Evolutionary conservation across 2,113 vertebrate genomes (phyloP), one percentile per base, ranked within the genome.

Genomic region (Fulmarus glacialis): DNA sequence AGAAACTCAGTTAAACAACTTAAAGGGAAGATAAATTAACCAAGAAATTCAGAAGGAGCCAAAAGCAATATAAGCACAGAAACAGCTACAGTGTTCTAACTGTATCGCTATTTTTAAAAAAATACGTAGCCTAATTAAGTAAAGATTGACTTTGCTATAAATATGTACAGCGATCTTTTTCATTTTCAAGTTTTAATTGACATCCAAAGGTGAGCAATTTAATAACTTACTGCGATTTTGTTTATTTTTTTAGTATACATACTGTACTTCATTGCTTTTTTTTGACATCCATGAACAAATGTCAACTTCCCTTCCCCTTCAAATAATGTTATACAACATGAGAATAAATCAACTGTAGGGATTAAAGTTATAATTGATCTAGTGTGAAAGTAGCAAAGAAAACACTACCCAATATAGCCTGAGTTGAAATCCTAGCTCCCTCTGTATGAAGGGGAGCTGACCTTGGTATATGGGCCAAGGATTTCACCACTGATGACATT

Each of bases 21-120:
- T 93, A 87, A 94, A 90, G 30, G 53, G 52, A 62, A 96, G 93
- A 85, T 58, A 92, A 95, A 81, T 75, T 79, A 87, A 82, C 60
- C 34, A 82, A 84, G 89, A 96, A 80, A 93, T 82, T 89, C 70
- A 80, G 88, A 70, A 81, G 64, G 32, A 92, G 77, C 77, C 91
- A 91, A 95, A 93, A 89, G 87, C 56, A 89, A 92, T 67, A 82
- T 4, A 52, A 96, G 68, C 10, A n/a, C 47, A 94, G 56, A 82
- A 85, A 87, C 15, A 79, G 62, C n/a, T 82, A 85, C 78, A 93
- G 13, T 72, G 83, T 90, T 87, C 30, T 30, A 94, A 43, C 62
- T 77, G 48, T 87, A 85, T 66, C 3, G 7, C 47, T 75, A 20
- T 34, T 62, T 67, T 20, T 12, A 84, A 87, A 88, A 80, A 89